Conservation (phyloP, 2,888 invertebrate genomes). For the Tribolium freemani region DNA sequence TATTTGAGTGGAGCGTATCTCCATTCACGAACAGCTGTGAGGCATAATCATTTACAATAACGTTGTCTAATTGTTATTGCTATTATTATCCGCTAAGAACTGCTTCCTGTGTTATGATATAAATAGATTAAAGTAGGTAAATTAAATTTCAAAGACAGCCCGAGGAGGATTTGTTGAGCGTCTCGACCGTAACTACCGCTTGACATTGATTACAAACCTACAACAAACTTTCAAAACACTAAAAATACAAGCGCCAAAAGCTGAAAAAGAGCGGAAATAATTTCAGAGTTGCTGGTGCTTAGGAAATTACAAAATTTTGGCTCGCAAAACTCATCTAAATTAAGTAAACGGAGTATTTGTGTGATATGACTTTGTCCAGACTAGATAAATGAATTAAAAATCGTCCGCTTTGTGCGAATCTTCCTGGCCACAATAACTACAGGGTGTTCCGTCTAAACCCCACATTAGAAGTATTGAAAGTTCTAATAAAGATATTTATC, state of each 20-base stretch:
- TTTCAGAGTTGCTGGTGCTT: background rate
- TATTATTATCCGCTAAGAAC: constrained; percentile 24
- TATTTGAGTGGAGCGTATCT: background rate
- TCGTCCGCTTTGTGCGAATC: background rate
- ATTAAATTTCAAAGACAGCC: constrained; percentile 21
- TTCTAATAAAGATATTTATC: no score
- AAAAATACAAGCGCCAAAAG: background rate
- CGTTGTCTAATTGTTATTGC: constrained; percentile 28
- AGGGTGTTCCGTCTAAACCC: no score
- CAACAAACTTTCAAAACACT: background rate
- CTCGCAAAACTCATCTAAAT: no score
- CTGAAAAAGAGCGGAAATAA: background rate
- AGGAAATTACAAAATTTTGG: no score
- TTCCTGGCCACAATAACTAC: no score
- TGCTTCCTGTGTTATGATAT: constrained; percentile 28
- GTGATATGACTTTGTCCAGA: no score
- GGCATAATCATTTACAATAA: constrained; percentile 24
- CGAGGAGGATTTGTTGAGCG: constrained; percentile 11
- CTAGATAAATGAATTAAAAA: background rate
- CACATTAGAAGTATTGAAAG: no score
- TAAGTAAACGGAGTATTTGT: no score
- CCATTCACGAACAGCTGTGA: constrained; percentile 10
- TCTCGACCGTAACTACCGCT: background rate
- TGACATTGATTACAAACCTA: constrained; percentile 10
- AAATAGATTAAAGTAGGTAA: constrained; percentile 29